Evolutionary conservation across 2,113 vertebrate genomes (phyloP).

Genomic region (Struthio camelus): DNA sequence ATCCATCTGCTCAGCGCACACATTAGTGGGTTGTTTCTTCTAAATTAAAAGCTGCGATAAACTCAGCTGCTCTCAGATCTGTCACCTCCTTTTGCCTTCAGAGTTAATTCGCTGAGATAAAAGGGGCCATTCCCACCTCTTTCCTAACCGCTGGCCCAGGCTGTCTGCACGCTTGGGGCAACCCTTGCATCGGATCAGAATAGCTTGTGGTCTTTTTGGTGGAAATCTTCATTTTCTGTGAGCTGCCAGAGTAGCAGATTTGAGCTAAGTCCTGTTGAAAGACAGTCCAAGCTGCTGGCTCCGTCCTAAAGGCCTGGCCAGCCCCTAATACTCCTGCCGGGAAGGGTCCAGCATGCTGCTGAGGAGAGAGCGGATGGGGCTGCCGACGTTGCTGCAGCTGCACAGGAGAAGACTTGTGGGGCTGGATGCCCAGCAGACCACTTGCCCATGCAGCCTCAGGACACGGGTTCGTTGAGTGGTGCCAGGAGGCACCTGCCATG

Average conservation of each 20-base stretch:
- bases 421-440: too few relatives aligned
- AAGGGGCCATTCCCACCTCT: not conserved
- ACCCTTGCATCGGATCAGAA: not conserved
- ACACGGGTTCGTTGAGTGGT: too few relatives aligned
- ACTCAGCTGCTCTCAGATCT: not conserved
- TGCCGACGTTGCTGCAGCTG: too few relatives aligned
- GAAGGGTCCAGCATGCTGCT: too few relatives aligned
- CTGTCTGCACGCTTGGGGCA: not conserved
- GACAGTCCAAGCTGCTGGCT: too few relatives aligned
- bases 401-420: too few relatives aligned
- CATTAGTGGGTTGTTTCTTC: conserved; percentile 5
- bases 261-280: not conserved
- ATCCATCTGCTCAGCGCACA: conserved; percentile 13
- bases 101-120: not conserved
- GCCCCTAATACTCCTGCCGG: too few relatives aligned
- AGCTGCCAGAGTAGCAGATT: not conserved
- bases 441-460: too few relatives aligned
- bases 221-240: not conserved
- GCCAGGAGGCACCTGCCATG: too few relatives aligned
- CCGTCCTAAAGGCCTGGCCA: too few relatives aligned
- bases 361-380: too few relatives aligned
- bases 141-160: not conserved
- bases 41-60: conserved; percentile 30
- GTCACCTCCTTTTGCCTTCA: fast-evolving
- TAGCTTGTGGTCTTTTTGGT: not conserved